Evolutionary conservation across 2,888 invertebrate species (phyloP), one percentile per base, ranked within the genome.

Genomic region (Lathronympha strigana): DNA sequence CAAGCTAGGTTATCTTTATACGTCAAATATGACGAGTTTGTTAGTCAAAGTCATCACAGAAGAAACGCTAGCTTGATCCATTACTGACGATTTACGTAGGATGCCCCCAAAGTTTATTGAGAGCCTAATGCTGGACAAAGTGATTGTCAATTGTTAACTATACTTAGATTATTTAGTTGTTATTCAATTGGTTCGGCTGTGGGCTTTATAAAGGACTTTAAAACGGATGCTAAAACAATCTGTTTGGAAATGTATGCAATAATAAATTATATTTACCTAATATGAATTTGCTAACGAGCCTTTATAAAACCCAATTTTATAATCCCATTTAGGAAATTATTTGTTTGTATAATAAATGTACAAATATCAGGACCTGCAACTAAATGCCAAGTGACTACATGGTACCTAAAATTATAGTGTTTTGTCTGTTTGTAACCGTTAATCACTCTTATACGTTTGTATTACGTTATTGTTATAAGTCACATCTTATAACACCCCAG

Each of bases 91-190:
- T 45, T 21, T 43, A 61, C 19, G 53, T 33, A 62, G 61, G 17
- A 23, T 31, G 53, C 43, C 61, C 53, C 43, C 57, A 31, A 50
- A 57, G 57, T 63, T 50, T 49, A 50, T 57, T 36, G 55, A 57
- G 33, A 63, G 50, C 57, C 63, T 58, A 57, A 64, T 43, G 23
- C 33, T 51, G 58, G 79, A 76, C 78, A 79, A 79, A 76, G 71
- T 80, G 58, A 77, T 83, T 82, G 88, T 87, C 87, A 87, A 86
- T 87, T 87, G 87, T 87, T 87, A 76, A 57, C 64, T 61, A 68
- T 62, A 64, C 61, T 57, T 64, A 66, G 66, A 60, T 66, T 47
- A 66, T 54, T 64, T 66, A 60, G 54, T 66, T 49, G 54, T 66
- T 66, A 54, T 60, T 36, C 21, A n/a, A 33, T 61, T 53, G 31